Evolutionary conservation across 2,113 vertebrate genomes (phyloP), one percentile per base, ranked within the genome.

Genomic region (Notarius quadriscutis): DNA sequence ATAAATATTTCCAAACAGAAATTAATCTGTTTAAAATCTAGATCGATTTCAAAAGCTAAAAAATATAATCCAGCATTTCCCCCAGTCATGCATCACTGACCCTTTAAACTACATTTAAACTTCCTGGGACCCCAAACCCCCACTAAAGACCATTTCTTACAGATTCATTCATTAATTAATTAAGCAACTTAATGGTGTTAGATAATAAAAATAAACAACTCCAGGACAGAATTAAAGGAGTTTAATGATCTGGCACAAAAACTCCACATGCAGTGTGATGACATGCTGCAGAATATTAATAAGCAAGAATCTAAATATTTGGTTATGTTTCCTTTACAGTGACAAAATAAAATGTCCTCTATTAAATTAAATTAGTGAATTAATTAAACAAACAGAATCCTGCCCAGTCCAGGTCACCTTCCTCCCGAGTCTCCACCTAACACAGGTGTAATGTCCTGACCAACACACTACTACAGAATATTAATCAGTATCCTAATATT

Each of bases 201-300:
- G 22, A 22, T 62, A 15, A 58, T 58, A 58, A 41, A 18, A 60
- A 7, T 20, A 60, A 5, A 6, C 34, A 18, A 7, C 20, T 60
- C 20, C 58, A 67, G 41, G 34, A 22, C 48, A n/a, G 48, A 27
- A 80, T 8, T 5, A 81, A 55, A 30, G 15, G 15, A 67, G 12
- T 14, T 18, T 41, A 41, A 72, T 41, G 7, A 8, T 18, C 30
- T 20, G 2, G 20, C 2, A 34, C 69, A 41, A 18, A 18, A 41
- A 1, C 8, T 18, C 7, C 15, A 50, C 8, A 50, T 10, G 7
- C 0, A 2, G 0, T 8, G 2, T 18, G 17, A 41, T 1, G 0
- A 75, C 10, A 25, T 18, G 20, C 1, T 15, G 0, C 0, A 77
- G 7, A 77, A 77, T 14, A 30, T 34, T 65, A 11, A 65, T 2